Base-by-base conservation (phyloP, 2,113 vertebrate genomes). In the Zosterops japonicus region DNA sequence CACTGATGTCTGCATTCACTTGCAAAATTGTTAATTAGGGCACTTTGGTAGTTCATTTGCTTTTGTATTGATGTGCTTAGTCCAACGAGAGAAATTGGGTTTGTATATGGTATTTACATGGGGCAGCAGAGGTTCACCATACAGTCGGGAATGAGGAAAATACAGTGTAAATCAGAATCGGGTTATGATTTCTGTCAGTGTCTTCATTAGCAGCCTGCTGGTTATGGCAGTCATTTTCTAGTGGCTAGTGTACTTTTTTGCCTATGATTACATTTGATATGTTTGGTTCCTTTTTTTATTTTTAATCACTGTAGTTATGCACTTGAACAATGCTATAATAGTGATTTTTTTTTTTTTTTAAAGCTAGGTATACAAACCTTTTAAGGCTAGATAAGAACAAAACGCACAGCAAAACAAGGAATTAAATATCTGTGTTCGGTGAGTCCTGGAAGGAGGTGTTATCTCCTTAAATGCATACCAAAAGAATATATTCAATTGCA, bases 1-100 rank as follows among this genome's bases (percentile, higher is more conserved):
- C 97, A 85, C 98, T 98, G 98, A 98, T 99, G 98, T 98, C 98
- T 97, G 98, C 98, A 99, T 99, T 99, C 98, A 99, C 97, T 98
- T 99, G 98, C 98, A 99, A 99, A 99, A 98, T 98, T 98, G 98
- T 98, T 98, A 98, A 98, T 99, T 98, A 98, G 98, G 97, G 97
- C 97, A 97, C 98, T 98, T 97, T 95, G 97, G 98, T 98, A 98
- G 97, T 98, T 98, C 98, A 98, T 99, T 99, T 99, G 98, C 98
- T 98, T 98, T 98, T 98, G 98, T 98, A 98, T 98, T 98, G 98
- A 98, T 98, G 97, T 98, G 96, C 97, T 98, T 98, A 98, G 98
- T 98, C 98, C 96, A 98, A 98, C 91, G 97, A 98, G 98, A 98
- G 97, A 98, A 98, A 98, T 98, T 97, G 96, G 93, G 97, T 97